Evolutionary conservation across 2,113 vertebrate species (phyloP).

Genomic region (Piaya cayana): DNA sequence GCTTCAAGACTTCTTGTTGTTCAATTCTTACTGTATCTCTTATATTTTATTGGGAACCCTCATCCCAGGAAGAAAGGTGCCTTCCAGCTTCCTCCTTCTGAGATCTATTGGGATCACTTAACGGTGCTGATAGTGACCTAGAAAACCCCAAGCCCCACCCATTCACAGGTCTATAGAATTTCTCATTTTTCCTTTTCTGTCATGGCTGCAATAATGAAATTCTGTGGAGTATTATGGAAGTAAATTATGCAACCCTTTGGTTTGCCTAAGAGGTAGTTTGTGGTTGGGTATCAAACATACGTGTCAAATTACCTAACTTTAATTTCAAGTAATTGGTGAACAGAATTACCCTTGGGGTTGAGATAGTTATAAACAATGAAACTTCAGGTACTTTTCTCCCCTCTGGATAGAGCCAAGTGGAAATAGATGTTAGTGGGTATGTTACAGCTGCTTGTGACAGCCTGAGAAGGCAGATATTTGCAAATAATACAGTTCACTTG

Average conservation of each 20-base stretch:
- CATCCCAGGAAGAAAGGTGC: neutral
- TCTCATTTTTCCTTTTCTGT: slow-evolving; percentile 59
- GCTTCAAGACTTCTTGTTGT: neutral
- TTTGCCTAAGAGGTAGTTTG: slow-evolving; percentile 76
- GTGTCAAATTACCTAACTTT: slow-evolving; percentile 77
- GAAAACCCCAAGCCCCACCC: neutral
- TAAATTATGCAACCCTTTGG: slow-evolving; percentile 58
- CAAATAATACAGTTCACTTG: neutral
- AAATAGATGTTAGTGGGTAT: slow-evolving; percentile 43
- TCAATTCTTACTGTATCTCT: neutral
- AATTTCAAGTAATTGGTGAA: slow-evolving; percentile 77
- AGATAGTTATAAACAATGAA: slow-evolving; percentile 45
- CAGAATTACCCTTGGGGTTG: slow-evolving; percentile 61
- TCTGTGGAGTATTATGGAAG: slow-evolving; percentile 29
- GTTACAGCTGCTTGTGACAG: slow-evolving; percentile 32
- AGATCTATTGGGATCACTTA: neutral
- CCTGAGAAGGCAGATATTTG: slow-evolving; percentile 21
- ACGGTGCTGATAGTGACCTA: slow-evolving; percentile 29
- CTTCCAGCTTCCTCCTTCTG: neutral
- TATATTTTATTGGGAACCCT: neutral
- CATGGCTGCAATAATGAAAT: slow-evolving; percentile 52
- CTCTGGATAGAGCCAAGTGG: slow-evolving; percentile 41
- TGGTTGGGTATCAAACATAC: slow-evolving; percentile 74
- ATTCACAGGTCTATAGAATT: slow-evolving; percentile 37
- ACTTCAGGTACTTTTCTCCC: slow-evolving; percentile 52